phyloP scores from a whole-genome alignment of 2,797 vertebrate genomes.

The Myotis vivesi region DNA sequence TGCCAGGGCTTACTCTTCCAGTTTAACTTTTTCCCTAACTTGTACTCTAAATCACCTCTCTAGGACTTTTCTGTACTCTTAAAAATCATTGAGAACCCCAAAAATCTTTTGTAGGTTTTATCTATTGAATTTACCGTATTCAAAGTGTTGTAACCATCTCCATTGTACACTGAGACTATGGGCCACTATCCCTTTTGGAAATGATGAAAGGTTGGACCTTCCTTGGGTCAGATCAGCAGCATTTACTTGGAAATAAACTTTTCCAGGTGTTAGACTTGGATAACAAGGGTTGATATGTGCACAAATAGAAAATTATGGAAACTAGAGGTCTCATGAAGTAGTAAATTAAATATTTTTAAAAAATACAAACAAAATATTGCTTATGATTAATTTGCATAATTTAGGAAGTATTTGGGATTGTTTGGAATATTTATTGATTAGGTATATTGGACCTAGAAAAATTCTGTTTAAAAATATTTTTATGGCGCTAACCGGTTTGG shows the following conservation, averaged over 20 bases:
- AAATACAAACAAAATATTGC: neutral
- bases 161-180: neutral
- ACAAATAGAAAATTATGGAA: neutral
- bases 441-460: neutral
- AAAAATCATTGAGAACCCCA: neutral
- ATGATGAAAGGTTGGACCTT: neutral
- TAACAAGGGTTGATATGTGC: neutral
- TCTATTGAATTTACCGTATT: neutral
- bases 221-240: neutral
- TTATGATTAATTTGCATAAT: neutral
- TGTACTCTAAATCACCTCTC: neutral
- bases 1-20: neutral
- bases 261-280: neutral
- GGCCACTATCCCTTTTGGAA: neutral
- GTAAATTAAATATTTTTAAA: neutral
- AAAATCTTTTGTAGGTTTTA: neutral
- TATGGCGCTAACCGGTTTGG: no score
- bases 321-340: neutral
- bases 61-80: neutral
- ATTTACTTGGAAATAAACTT: neutral
- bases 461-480: neutral
- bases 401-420: neutral
- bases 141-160: neutral
- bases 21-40: neutral
- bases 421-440: neutral